phyloP scores from a whole-genome alignment of 2,113 vertebrate species.

The Polypterus senegalus region DNA sequence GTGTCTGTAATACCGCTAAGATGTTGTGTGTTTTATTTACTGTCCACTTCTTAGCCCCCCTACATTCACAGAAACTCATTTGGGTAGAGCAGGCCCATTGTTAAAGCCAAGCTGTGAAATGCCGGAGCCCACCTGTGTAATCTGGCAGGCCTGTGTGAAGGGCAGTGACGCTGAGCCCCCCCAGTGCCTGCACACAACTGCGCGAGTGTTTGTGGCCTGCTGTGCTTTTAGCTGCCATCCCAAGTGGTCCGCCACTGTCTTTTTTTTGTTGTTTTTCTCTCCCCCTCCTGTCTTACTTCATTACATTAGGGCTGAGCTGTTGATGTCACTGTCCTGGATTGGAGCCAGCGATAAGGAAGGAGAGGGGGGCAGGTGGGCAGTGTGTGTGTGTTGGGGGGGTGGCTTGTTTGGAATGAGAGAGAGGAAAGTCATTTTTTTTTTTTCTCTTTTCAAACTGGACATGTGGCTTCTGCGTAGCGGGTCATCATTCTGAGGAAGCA shows the following conservation, averaged over 20 bases:
- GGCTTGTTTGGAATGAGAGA: neutral
- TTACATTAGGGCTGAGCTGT: constrained; percentile 52
- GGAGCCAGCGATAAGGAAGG: constrained; percentile 39
- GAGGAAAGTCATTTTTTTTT: neutral
- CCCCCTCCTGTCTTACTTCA: constrained; percentile 25
- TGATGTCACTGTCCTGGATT: constrained; percentile 62
- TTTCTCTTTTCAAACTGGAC: neutral
- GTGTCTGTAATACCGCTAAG: too few species aligned
- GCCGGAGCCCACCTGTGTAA: constrained; percentile 37
- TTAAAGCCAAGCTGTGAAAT: constrained; percentile 47
- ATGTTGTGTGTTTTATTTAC: too few species aligned
- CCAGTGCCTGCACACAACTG: neutral
- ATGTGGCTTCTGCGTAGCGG: constrained; percentile 13
- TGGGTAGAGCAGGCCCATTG: constrained; percentile 15
- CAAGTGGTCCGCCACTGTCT: constrained; percentile 29
- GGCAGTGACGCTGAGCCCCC: constrained; percentile 18
- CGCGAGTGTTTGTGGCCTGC: neutral
- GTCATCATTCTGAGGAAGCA: constrained; percentile 12
- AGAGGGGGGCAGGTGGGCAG: too few species aligned
- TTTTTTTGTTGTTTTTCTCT: constrained; percentile 8
- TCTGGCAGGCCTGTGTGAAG: constrained; percentile 44
- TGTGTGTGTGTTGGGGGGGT: too few species aligned
- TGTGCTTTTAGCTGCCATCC: constrained; percentile 25
- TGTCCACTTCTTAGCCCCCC: neutral
- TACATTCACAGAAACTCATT: neutral